Conservation (phyloP, 2,797 vertebrate species). For the Gymnoscopelus braueri region DNA sequence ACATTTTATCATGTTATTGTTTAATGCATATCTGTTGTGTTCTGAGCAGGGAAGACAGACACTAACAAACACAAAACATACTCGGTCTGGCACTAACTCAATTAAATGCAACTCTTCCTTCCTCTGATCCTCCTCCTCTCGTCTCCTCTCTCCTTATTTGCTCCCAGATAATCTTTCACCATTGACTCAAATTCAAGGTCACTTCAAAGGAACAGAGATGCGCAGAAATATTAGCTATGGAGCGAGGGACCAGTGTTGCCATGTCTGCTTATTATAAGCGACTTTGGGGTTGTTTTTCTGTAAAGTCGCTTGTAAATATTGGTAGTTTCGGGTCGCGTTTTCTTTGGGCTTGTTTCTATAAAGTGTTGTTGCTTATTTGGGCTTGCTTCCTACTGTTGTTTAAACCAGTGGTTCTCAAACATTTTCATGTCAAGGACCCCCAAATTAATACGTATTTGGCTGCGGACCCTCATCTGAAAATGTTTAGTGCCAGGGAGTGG, state of each 20-base stretch:
- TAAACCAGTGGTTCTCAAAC: too few relatives aligned
- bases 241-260: background rate
- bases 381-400: too few relatives aligned
- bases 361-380: too few relatives aligned
- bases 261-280: too few relatives aligned
- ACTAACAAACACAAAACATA: conserved; percentile 12
- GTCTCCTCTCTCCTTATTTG: conserved; percentile 13
- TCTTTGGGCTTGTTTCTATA: too few relatives aligned
- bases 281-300: too few relatives aligned
- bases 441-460: too few relatives aligned
- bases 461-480: too few relatives aligned
- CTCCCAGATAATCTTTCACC: conserved; percentile 37
- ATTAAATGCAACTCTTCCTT: background rate
- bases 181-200: conserved; percentile 37
- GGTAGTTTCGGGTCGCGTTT: too few relatives aligned
- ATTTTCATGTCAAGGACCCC: too few relatives aligned
- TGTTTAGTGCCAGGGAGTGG: too few relatives aligned
- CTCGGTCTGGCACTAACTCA: conserved; percentile 22
- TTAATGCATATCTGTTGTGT: background rate
- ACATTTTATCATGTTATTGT: background rate
- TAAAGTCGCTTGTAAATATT: too few relatives aligned
- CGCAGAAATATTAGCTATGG: conserved; percentile 9
- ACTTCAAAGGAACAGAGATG: conserved; percentile 53
- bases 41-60: background rate
- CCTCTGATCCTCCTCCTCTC: conserved; percentile 5